phyloP scores from a whole-genome alignment of 2,797 vertebrate genomes.

The Antrozous pallidus region DNA sequence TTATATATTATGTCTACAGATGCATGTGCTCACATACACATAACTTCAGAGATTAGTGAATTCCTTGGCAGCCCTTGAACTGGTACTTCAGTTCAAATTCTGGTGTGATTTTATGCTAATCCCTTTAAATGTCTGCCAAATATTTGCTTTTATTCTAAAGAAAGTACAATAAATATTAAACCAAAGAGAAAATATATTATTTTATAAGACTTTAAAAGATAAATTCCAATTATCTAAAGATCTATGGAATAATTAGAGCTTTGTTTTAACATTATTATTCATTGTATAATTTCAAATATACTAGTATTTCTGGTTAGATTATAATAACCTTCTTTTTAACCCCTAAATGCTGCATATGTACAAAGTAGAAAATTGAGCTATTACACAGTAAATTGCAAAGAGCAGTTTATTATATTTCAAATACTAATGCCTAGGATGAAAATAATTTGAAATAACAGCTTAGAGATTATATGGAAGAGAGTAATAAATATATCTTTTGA shows the following conservation, averaged over 20 bases:
- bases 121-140: neutral
- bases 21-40: neutral
- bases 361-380: neutral
- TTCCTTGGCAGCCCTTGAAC: neutral
- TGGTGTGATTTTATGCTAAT: neutral
- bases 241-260: neutral
- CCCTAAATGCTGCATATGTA: neutral
- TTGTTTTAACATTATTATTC: neutral
- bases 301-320: neutral
- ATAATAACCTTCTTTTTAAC: slow-evolving; percentile 16
- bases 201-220: slow-evolving; percentile 31
- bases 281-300: slow-evolving; percentile 15
- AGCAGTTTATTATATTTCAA: slow-evolving; percentile 42
- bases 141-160: slow-evolving; percentile 22
- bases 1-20: neutral
- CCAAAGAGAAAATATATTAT: slow-evolving; percentile 13
- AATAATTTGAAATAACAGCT: slow-evolving; percentile 16
- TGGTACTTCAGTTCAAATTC: slow-evolving; percentile 37
- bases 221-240: slow-evolving; percentile 19
- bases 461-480: neutral
- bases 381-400: neutral
- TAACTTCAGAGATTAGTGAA: neutral
- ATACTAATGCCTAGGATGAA: neutral
- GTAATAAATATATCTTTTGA: slow-evolving; percentile 6
- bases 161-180: neutral